These are phyloP conservation scores for Seriola aureovittata DNA, from an alignment of 2,113 vertebrate genomes.

Conservation along the genomic window DNA sequence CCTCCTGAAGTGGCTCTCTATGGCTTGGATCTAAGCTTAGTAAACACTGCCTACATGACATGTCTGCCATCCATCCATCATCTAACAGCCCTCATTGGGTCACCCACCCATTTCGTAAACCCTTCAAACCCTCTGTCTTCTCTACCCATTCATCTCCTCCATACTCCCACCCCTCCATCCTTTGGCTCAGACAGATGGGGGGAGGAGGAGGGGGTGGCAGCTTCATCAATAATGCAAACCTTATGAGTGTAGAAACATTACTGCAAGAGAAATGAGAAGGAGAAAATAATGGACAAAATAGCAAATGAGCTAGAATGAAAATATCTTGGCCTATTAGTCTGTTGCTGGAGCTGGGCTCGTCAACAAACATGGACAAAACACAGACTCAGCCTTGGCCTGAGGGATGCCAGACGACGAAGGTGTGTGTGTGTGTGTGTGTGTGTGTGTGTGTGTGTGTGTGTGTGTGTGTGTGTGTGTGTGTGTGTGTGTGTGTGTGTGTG, in stretches of 20 bases:
- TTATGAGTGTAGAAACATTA: constrained; percentile 62
- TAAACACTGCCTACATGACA: constrained; percentile 51
- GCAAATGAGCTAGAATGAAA: constrained; percentile 58
- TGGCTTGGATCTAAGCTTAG: constrained; percentile 58
- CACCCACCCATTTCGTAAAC: not conserved
- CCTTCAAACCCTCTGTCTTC: not conserved
- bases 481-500: constrained; percentile 24
- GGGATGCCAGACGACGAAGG: constrained; percentile 67
- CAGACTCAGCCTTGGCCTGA: constrained; percentile 51
- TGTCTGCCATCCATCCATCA: constrained; percentile 28
- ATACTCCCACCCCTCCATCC: constrained; percentile 19
- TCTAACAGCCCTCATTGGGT: not conserved
- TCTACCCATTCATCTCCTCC: constrained; percentile 25
- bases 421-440: constrained; percentile 25
- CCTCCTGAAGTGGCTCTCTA: constrained; percentile 58
- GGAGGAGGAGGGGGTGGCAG: constrained; percentile 27
- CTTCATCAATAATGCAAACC: constrained; percentile 76
- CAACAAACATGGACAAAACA: constrained; percentile 51
- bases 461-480: constrained; percentile 20
- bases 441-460: constrained; percentile 10
- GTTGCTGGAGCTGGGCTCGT: constrained; percentile 49
- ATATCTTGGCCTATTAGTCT: constrained; percentile 48
- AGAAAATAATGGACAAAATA: constrained; percentile 63
- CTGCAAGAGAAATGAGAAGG: constrained; percentile 61
- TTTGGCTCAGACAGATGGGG: constrained; percentile 47